Base-by-base conservation (phyloP, 2,888 invertebrate species). In the Cremastinae sp. region DNA sequence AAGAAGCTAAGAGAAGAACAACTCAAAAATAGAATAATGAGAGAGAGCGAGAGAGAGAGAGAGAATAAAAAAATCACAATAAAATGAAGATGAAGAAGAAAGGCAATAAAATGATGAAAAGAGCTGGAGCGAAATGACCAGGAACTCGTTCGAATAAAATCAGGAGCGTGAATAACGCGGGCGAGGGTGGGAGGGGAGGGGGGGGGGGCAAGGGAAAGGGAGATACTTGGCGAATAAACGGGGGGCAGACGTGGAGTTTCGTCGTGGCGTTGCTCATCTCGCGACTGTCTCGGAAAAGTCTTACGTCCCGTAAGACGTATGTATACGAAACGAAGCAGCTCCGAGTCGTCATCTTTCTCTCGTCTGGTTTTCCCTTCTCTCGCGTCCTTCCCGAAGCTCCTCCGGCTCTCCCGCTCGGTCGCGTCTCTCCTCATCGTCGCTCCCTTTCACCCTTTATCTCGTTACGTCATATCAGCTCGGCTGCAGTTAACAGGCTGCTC, bases 401-500 rank as follows among this genome's bases (percentile, higher is more conserved):
- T 41, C 61, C 41, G 56, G 58, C 18, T 8, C 18, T 36, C 45
- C 49, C 9, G n/a, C 12, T 34, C 18, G 43, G 75, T 61, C 58
- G 47, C 38, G 53, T 22, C 53, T 56, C 34, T 36, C 56, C 38
- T 58, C 45, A 56, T 12, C 61, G 61, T 22, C 74, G 59, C 61
- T 18, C 61, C 74, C 61, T 65, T 73, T 54, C 73, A 49, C 78
- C 68, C 45, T 56, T 18, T 58, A 59, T 62, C 75, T 75, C 72
- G 74, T 82, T 79, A 78, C 68, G 74, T 75, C 81, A 79, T 81
- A 82, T 83, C 80, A 75, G 78, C 74, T 72, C 73, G 79, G 80
- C 72, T 81, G 78, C 81, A 78, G 81, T 82, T 80, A 82, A 82
- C 80, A 78, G 81, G 74, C 79, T 79, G 69, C 70, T 75, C 75